Evolutionary conservation across 2,113 vertebrate species (phyloP), one percentile per base, ranked within the genome.

Genomic region (Gasterosteus nipponicus): DNA sequence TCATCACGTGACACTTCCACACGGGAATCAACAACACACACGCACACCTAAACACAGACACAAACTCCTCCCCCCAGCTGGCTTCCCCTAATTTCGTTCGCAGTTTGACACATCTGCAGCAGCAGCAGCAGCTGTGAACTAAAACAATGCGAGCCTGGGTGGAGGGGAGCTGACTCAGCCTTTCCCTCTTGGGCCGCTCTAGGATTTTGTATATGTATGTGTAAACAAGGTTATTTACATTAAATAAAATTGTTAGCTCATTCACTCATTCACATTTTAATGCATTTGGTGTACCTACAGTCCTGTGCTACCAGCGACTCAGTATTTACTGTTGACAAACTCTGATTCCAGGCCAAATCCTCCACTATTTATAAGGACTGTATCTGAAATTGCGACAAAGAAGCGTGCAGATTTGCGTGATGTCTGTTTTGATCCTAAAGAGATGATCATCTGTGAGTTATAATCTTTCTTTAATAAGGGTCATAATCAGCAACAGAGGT

Each of bases 101-200:
- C 69, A 64, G 51, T 63, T 54, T 74, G 53, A 69, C 39, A 75
- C 77, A 83, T 79, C 69, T 82, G 64, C 66, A 54, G 80, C 75
- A 51, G 80, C 80, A 80, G 82, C 65, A 49, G 82, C 75, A 60
- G 80, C 81, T 82, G 85, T 84, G 22, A 78, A 66, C 44, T 3
- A 56, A 75, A 29, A 35, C 54, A 29, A 26, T 29, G 61, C 31
- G 18, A n/a, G 61, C 49, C 38, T 75, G 31, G 41, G 67, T 64
- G 11, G 42, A 19, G 22, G 2, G 29, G 14, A 15, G 72, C 65
- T 79, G 68, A 84, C 44, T 83, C 71, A 81, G 49, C 61, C 5
- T 46, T 77, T 15, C 22, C 22, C 22, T 26, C 22, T 26, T 26
- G 22, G 26, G 35, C 7, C 1, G 11, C 47, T 19, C 11, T 11